Percentiles rank a stretch among this genome's conserved stretches.
phyloP scores from a whole-genome alignment of 2,113 vertebrate species.

The Anarhynchus alexandrinus region DNA sequence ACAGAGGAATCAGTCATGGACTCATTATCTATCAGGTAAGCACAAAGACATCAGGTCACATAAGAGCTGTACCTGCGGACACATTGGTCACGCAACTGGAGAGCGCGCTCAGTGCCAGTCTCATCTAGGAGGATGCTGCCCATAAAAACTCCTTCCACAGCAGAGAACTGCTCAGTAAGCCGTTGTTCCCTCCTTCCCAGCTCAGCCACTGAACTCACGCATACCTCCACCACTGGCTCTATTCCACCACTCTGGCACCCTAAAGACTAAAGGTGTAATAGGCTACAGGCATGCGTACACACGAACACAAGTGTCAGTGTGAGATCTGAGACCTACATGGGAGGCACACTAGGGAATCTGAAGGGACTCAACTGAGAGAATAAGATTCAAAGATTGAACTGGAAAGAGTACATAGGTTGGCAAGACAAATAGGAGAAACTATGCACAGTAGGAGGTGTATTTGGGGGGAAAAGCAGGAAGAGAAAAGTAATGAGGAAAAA shows the following conservation, averaged over 20 bases:
- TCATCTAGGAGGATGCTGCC: neutral
- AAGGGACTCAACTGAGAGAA: neutral
- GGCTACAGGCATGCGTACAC: rapidly evolving
- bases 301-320: neutral
- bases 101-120: rapidly evolving
- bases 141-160: neutral
- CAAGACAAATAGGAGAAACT: neutral
- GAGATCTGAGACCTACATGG: rapidly evolving
- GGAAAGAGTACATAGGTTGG: neutral
- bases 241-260: rapidly evolving
- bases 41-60: neutral
- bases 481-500: neutral
- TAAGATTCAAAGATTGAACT: neutral
- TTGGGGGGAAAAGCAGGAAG: neutral
- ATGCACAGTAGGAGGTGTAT: neutral
- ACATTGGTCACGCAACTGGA: rapidly evolving
- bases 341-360: neutral
- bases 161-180: neutral
- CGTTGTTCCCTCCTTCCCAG: neutral
- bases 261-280: neutral
- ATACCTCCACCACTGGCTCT: rapidly evolving
- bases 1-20: neutral
- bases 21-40: neutral
- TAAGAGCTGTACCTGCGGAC: neutral
- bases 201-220: neutral